Conservation (phyloP, 2,888 invertebrate genomes). For the Clanis bilineata region DNA sequence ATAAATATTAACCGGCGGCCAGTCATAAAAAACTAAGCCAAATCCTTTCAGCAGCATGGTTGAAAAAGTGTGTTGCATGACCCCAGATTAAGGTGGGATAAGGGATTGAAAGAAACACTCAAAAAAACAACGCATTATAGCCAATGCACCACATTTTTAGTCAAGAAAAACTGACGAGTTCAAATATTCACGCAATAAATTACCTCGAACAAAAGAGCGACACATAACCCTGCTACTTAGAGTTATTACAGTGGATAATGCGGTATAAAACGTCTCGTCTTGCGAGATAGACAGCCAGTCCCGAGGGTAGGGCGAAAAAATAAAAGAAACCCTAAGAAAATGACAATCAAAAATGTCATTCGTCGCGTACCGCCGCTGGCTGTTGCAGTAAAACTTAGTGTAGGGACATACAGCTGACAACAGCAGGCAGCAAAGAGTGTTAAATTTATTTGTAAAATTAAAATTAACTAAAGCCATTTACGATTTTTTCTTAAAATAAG, state of each 20-base stretch:
- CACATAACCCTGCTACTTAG: constrained; percentile 9
- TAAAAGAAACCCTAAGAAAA: constrained; percentile 28
- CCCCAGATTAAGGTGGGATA: too few species aligned
- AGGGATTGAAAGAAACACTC: too few species aligned
- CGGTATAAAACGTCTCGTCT: constrained; percentile 14
- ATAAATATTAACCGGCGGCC: too few species aligned
- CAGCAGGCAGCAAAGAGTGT: background rate
- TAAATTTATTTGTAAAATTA: background rate
- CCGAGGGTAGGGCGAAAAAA: constrained; percentile 22
- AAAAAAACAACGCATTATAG: too few species aligned
- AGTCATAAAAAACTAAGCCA: too few species aligned
- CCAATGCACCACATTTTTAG: background rate
- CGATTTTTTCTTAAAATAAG: too few species aligned
- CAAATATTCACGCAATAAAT: background rate
- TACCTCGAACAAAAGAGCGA: background rate
- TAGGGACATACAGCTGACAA: constrained; percentile 22
- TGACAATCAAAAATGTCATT: constrained; percentile 42
- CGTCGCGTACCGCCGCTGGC: constrained; percentile 28
- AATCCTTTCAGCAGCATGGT: too few species aligned
- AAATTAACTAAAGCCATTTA: too few species aligned
- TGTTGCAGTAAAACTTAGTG: constrained; percentile 29
- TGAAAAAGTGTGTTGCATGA: too few species aligned
- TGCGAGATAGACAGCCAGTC: constrained; percentile 20
- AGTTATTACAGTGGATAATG: constrained; percentile 13
- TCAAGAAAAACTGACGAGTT: background rate